Percentiles rank a stretch among this genome's conserved stretches.
phyloP scores from a whole-genome alignment of 2,113 vertebrate species.

The Zosterops pallidus region DNA sequence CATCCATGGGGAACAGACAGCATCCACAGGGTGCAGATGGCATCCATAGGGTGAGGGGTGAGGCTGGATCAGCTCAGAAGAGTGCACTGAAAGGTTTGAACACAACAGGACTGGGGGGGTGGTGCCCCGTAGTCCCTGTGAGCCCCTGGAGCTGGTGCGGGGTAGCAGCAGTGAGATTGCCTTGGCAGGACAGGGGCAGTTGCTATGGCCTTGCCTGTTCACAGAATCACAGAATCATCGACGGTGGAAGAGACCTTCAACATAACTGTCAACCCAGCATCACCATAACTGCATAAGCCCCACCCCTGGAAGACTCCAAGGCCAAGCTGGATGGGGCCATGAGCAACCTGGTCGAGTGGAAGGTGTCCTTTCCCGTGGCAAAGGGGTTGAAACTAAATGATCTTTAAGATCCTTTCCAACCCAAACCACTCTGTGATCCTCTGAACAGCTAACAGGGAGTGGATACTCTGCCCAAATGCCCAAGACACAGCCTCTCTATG shows the following conservation, averaged over 20 bases:
- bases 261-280: not conserved
- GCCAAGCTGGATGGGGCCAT: not conserved
- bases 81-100: not conserved
- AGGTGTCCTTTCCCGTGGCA: not conserved
- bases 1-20: not conserved
- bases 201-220: not conserved
- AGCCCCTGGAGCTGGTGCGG: rapidly evolving
- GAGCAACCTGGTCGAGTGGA: not conserved
- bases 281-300: not conserved
- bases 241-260: not conserved
- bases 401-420: not conserved
- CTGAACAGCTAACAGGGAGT: not conserved
- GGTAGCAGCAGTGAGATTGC: rapidly evolving
- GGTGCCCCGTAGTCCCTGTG: rapidly evolving
- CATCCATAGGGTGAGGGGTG: not conserved
- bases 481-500: too few species aligned
- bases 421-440: not conserved
- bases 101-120: not conserved
- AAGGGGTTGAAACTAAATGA: rapidly evolving
- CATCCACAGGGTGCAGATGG: too few species aligned
- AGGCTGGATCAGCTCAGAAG: too few species aligned
- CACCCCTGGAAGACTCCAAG: not conserved
- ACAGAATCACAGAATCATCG: not conserved
- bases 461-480: rapidly evolving
- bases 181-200: not conserved